Base-by-base conservation (phyloP, 1,140 invertebrate species). In the Trichogramma pretiosum region DNA sequence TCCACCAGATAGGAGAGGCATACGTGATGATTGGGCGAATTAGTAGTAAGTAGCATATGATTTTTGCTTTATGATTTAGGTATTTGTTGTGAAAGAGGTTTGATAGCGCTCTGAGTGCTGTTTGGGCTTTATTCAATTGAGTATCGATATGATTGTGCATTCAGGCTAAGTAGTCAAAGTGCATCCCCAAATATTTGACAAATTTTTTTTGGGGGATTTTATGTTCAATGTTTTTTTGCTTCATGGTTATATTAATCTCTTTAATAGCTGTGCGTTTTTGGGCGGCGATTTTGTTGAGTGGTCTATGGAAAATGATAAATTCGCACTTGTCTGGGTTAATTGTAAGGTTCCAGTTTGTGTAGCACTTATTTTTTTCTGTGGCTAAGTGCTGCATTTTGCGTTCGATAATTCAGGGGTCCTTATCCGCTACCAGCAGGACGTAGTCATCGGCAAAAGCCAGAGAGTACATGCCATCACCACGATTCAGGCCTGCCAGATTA, bases 21-120 rank as follows among this genome's bases (percentile, higher is more conserved):
- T 46, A 46, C 1, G 43, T 26, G 3, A 24, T 30, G 2, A 43
- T 32, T 4, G 40, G 40, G 30, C 40, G 13, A 4, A 43, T 16
- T n/a, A 46, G 43, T 10, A 32, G n/a, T 3, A 35, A 35, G 26
- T 46, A 46, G 28, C 33, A 46, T 35, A 46, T 10, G 14, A 36
- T 24, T 46, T 46, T 18, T 17, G 23, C 24, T 14, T 18, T 18
- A 17, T 13, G 17, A 2, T 26, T 17, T 10, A 46, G 3, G 21
- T 9, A 22, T 5, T 32, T 28, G 2, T 21, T 36, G 19, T 37
- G 28, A 19, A 46, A 46, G 3, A 46, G 14, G 16, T 13, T 36
- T 3, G 17, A 23, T 5, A 14, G 10, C 17, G 4, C 1, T n/a
- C 16, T 2, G 24, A 35, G 36, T 2, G 43, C 43, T 21, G 17